These are phyloP conservation scores for Trinorchestia longiramus DNA, from an alignment of 1,140 invertebrate species.

Conservation along the genomic window DNA sequence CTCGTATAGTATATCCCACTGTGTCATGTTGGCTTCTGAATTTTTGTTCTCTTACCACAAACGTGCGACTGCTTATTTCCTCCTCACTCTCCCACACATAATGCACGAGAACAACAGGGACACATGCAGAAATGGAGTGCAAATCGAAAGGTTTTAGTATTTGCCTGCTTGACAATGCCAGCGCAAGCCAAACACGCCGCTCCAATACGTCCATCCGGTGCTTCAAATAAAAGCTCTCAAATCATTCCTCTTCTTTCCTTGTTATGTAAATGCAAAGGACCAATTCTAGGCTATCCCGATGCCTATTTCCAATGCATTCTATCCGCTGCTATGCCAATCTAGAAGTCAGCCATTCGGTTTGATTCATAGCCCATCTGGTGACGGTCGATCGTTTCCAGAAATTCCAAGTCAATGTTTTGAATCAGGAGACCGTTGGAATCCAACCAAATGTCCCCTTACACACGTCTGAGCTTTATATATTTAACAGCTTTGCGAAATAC, in stretches of 20 bases:
- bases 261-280: neutral
- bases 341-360: neutral
- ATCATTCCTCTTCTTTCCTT: neutral
- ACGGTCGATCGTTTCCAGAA: neutral
- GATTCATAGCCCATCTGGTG: neutral
- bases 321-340: neutral
- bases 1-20: too few species aligned
- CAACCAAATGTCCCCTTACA: too few species aligned
- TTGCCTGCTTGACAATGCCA: too few species aligned
- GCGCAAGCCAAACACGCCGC: neutral
- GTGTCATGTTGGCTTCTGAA: too few species aligned
- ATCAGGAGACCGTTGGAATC: neutral
- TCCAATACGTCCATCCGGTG: neutral
- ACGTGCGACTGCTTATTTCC: too few species aligned
- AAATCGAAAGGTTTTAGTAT: too few species aligned
- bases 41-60: too few species aligned
- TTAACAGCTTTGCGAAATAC: too few species aligned
- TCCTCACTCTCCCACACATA: too few species aligned
- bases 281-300: neutral
- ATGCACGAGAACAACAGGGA: too few species aligned
- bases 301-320: neutral
- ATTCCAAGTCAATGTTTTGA: neutral
- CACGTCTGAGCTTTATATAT: neutral
- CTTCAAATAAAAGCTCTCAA: neutral
- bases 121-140: too few species aligned